Evolutionary conservation across 2,797 vertebrate species (phyloP), one percentile per base, ranked within the genome.

Genomic region (Danio kyathit): DNA sequence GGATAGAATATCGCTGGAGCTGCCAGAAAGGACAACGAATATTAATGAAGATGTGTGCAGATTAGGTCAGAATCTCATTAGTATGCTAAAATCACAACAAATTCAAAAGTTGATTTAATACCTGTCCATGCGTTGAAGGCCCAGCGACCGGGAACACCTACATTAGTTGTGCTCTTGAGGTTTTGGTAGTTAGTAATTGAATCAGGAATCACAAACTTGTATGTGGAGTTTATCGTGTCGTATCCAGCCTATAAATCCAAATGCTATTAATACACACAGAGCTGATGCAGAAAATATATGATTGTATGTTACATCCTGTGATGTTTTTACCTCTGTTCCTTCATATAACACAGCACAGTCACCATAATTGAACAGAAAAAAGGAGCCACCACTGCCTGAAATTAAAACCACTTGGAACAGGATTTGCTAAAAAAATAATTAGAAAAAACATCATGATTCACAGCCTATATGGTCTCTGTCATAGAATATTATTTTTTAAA

Each of bases 201-300:
- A n/a, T 11, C 69, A 44, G 70, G 70, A 51, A 73, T 51, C 38
- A 51, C 10, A 16, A 79, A 79, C 13, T 51, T 8, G 43, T 60
- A 2, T 12, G 7, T 19, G 4, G 61, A 48, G 11, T 48, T 44
- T 61, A 52, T 71, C 43, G 69, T 83, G 41, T 51, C 44, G 4
- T 60, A 83, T 48, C 76, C 81, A 66, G 60, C 61, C 81, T 76
- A 21, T 14, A 19, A 81, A 19, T 56, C 52, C 10, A 12, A 48
- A 41, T 38, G 5, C 59, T 7, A 44, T 40, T 38, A 52, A 49
- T n/a, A 14, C 7, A 72, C 5, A 63, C 5, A 51, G 6, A 13
- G 1, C 2, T 48, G 29, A 13, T 40, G 16, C 16, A 61, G 3
- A 40, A 5, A 14, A 49, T 49, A 38, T 1, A 9, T 29, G 0